These are phyloP conservation scores for Macropodus opercularis DNA, from an alignment of 2,797 vertebrate genomes.

Conservation along the genomic window DNA sequence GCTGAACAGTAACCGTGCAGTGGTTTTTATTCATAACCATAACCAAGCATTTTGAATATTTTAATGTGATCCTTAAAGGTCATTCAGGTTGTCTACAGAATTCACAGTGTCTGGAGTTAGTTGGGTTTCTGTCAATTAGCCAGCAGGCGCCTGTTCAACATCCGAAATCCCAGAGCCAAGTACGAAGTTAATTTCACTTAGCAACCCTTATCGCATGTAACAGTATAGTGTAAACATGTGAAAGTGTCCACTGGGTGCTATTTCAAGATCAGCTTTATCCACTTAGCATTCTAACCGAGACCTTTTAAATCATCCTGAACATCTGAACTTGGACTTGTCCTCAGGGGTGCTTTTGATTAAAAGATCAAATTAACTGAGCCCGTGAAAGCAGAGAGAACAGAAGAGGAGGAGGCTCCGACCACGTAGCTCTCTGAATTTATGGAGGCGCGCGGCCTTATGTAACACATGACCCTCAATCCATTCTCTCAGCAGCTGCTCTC, in stretches of 20 bases:
- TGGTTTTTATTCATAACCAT: constrained; percentile 9
- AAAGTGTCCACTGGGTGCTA: constrained; percentile 63
- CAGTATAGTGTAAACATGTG: constrained; percentile 58
- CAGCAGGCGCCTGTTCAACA: constrained; percentile 12
- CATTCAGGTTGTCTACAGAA: neutral
- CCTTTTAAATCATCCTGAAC: constrained; percentile 69
- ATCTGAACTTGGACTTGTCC: constrained; percentile 74
- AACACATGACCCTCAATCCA: constrained; percentile 63
- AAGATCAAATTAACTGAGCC: constrained; percentile 77
- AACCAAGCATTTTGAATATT: neutral
- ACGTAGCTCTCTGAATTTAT: constrained; percentile 73
- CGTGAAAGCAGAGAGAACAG: constrained; percentile 68
- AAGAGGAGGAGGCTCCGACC: constrained; percentile 16
- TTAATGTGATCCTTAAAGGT: constrained; percentile 7
- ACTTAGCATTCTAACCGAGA: constrained; percentile 67
- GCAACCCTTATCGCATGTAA: constrained; percentile 39
- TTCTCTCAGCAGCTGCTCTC: constrained; percentile 53
- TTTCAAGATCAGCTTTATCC: constrained; percentile 59
- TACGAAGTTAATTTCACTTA: constrained; percentile 38
- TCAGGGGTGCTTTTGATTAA: constrained; percentile 75
- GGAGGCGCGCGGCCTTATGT: constrained; percentile 61
- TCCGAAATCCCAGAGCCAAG: constrained; percentile 25
- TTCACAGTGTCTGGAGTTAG: neutral
- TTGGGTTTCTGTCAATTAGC: constrained; percentile 10
- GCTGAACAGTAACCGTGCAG: constrained; percentile 4